Base-by-base conservation (phyloP, 2,797 vertebrate species). In the Erpetoichthys calabaricus region DNA sequence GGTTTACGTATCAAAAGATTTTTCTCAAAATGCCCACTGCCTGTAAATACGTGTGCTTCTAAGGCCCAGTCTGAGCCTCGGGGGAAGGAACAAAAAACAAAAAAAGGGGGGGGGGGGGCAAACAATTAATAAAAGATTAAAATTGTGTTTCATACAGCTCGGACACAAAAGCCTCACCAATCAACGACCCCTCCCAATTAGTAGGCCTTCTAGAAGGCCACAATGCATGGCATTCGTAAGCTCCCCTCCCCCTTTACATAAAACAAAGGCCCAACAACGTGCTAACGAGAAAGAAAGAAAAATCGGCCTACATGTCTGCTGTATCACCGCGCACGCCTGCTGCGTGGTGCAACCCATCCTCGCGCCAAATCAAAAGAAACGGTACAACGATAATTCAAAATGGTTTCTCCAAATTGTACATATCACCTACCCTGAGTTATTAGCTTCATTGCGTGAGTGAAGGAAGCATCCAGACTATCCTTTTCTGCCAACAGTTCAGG, bases 401-500 rank as follows among this genome's bases (percentile, higher is more conserved):
- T 25, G 25, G 25, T 25, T 25, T n/a, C n/a, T n/a, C n/a, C n/a
- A n/a, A n/a, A n/a, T n/a, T 25, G 25, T 25, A 25, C 25, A 25
- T 25, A 25, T 25, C 25, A 45, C 61, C 65, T 72, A 94, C 94
- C 94, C 81, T 87, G 88, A 7, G 82, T 75, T 4, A 98, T 85
- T 0, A 98, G 86, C 62, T 94, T 93, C 90, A 92, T 94, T 45
- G 94, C 92, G 66, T 98, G 94, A 0, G 92, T 96, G 74, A 98
- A 97, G 6, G 93, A 97, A 4, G 92, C 86, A 71, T 98, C 95
- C 68, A 98, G 69, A 47, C 93, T 97, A 77, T 98, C 95, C 70
- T 95, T 98, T 60, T 98, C 95, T 0, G 95, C 95, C 77, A 93
- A 82, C 47, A 98, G 88, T 80, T 98, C 92, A 2, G 94, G 94